Base-by-base conservation (phyloP, 2,113 vertebrate genomes). In the Macrotis lagotis region DNA sequence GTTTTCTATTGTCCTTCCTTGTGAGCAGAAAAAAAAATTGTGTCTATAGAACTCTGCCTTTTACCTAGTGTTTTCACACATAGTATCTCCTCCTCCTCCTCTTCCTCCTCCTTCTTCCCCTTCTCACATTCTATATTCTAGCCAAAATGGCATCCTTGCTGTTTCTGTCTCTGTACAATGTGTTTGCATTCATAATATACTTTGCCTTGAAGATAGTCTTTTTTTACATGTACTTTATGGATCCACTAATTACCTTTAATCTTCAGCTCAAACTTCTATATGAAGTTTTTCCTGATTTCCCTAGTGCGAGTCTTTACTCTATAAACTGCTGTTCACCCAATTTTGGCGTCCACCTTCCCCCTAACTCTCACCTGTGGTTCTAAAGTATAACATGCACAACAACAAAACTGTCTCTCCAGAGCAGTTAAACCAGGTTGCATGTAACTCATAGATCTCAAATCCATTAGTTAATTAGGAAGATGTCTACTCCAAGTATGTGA, bases 1-100 rank as follows among this genome's bases (percentile, higher is more conserved):
- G 55, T 92, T 95, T 98, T 91, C 88, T 93, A 50, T 14, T 74
- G 48, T 96, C 37, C 88, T 50, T 97, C 59, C 31, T 37, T 37
- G 31, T n/a, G 59, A 31, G 31, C 59, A 66, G 59, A n/a, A 66
- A 37, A 74, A 74, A 74, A 74, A 37, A 37, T n/a, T n/a, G 59
- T 74, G 3, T 74, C 10, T 74, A n/a, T 2, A 74, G 59, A n/a
- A n/a, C 37, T 28, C 53, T 74, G 37, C 59, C 37, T 74, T 74
- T 74, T n/a, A 74, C 59, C 12, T 16, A 74, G 37, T n/a, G 4
- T 74, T 74, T n/a, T 74, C 37, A 74, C 37, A n/a, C 66, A 22
- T 7, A 74, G n/a, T n/a, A n/a, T 74, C 66, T 59, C 26, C 2
- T 59, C 28, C 26, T 59, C 31, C 28, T 14, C 1, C 26, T 26